phyloP scores from a whole-genome alignment of 2,888 invertebrate genomes.

The Vesta saturnalis region DNA sequence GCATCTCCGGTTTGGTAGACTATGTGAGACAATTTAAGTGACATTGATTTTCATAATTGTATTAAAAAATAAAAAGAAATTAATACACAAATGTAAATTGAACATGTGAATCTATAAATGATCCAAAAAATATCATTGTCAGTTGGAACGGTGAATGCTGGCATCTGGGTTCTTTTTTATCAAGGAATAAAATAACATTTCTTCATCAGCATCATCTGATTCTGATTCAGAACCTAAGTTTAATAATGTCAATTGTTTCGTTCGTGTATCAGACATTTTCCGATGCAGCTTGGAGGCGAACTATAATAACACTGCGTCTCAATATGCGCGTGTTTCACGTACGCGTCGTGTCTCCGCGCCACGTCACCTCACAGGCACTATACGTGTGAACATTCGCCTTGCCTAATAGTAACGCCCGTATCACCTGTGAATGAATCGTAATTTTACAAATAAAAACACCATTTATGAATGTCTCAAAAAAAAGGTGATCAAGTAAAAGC shows the following conservation, averaged over 20 bases:
- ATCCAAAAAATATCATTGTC: neutral
- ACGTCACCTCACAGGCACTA: neutral
- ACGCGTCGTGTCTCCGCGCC: neutral
- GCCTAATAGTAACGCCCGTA: too few species aligned
- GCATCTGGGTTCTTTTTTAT: neutral
- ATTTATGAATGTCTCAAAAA: too few species aligned
- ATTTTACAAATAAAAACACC: too few species aligned
- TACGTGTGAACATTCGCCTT: too few species aligned
- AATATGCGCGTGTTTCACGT: too few species aligned
- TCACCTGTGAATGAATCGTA: too few species aligned
- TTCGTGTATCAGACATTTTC: neutral
- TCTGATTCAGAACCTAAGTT: neutral
- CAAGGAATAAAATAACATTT: neutral
- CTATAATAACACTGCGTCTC: neutral
- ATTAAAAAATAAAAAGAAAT: too few species aligned
- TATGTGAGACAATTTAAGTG: too few species aligned
- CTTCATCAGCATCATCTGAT: neutral
- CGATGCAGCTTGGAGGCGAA: neutral
- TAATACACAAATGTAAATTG: too few species aligned
- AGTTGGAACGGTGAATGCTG: neutral
- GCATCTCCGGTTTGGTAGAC: too few species aligned
- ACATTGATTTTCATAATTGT: too few species aligned
- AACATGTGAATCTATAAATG: neutral
- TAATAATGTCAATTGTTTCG: neutral
- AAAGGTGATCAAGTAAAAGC: too few species aligned